Evolutionary conservation across 1,140 invertebrate species (phyloP), one percentile per base, ranked within the genome.

Genomic region (Pantala flavescens): DNA sequence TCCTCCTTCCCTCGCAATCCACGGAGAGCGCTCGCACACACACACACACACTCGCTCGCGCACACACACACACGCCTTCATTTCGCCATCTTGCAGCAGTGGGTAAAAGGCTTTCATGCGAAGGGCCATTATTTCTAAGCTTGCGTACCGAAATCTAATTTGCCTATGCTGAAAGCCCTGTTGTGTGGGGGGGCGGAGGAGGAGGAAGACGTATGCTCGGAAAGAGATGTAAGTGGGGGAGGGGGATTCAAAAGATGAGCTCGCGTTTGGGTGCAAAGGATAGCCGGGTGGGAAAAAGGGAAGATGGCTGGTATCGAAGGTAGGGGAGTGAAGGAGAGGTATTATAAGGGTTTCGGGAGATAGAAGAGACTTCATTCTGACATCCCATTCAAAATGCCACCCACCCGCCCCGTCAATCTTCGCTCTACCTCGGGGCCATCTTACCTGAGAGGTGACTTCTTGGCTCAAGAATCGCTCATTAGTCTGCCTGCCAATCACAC

Each of bases 141-240:
- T 77, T 76, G 76, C 75, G 76, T 78, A 74, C 71, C 77, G 71
- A 78, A 80, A 80, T 80, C 79, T 79, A 79, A 80, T 80, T 80
- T 80, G 77, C 79, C 74, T 79, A 79, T 63, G 78, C 78, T 80
- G 79, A 80, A 80, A 80, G 79, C 79, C 75, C 78, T 80, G 77
- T 77, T 79, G 76, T 78, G 71, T 75, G 71, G 55, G 55, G 43
- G 23, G n/a, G 71, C 14, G 43, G 42, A 23, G n/a, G 71, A 74
- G 63, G 21, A 72, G 24, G 12, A 21, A 63, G 49, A 72, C 71
- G 42, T 28, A 36, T 72, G 63, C 63, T 72, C 21, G 73, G 43
- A 70, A 43, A 21, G 24, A n/a, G 43, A 16, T 49, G 43, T 9
- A 9, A 49, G 43, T 9, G 16, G 16, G 43, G 43, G 43, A 16